Evolutionary conservation across 2,888 invertebrate genomes (phyloP).

Genomic region (Acholoe squamosa): DNA sequence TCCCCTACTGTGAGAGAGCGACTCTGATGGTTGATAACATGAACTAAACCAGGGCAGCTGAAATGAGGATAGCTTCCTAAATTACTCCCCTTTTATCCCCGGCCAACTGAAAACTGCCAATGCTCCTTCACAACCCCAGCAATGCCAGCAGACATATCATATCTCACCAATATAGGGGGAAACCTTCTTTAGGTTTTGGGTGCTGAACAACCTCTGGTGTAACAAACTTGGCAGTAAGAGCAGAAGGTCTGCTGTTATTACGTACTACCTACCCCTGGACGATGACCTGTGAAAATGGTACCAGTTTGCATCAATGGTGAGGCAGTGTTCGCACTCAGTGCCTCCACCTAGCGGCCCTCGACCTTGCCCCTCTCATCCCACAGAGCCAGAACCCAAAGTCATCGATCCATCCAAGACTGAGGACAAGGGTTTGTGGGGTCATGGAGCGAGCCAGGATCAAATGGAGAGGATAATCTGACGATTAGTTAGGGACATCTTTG

Average conservation of each 20-base stretch:
- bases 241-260: background rate
- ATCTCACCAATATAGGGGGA: no score
- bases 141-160: no score
- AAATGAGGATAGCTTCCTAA: no score
- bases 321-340: background rate
- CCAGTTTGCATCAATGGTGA: background rate
- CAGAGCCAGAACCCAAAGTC: background rate
- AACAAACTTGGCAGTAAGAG: background rate
- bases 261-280: background rate
- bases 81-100: no score
- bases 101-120: no score
- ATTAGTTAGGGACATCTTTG: no score
- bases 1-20: no score
- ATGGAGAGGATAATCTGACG: background rate
- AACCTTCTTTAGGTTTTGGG: no score
- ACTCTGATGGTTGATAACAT: no score
- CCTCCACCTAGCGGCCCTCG: background rate
- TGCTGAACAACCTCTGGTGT: no score
- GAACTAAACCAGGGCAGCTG: no score
- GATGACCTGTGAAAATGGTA: background rate
- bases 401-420: conserved; percentile 28
- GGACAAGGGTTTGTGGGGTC: conserved; percentile 15
- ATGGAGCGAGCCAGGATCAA: background rate
- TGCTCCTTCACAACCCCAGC: no score
- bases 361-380: background rate